Conservation (phyloP, 2,888 invertebrate genomes). For the Mylabris sibirica region DNA sequence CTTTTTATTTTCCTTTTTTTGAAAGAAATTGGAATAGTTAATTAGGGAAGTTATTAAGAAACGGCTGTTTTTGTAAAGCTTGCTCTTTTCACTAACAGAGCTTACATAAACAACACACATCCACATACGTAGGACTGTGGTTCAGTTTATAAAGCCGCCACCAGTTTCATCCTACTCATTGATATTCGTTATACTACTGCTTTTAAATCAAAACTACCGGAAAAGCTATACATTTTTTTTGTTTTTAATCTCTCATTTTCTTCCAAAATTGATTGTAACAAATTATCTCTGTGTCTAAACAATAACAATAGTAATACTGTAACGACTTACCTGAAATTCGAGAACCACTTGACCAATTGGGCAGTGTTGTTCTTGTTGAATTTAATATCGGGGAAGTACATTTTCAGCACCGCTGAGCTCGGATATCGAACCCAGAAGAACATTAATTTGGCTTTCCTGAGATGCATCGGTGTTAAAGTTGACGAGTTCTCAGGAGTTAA, state of each 20-base stretch:
- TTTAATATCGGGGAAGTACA: conserved; percentile 99
- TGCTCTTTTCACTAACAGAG: conserved; percentile 32
- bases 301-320: neutral
- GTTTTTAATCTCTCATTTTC: neutral
- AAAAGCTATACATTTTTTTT: conserved; percentile 51
- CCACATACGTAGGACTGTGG: conserved; percentile 35
- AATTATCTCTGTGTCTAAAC: neutral
- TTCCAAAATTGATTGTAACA: too few species aligned
- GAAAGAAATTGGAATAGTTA: neutral
- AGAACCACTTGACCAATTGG: conserved; percentile 99
- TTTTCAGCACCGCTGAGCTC: conserved; percentile 97
- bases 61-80: neutral
- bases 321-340: conserved; percentile 94
- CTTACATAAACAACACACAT: conserved; percentile 37
- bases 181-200: conserved; percentile 48
- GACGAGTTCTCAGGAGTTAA: conserved; percentile 92
- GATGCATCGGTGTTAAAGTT: conserved; percentile 99
- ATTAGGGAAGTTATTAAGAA: conserved; percentile 9
- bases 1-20: neutral
- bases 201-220: conserved; percentile 57
- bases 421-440: conserved; percentile 99
- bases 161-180: conserved; percentile 54
- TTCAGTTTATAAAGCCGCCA: conserved; percentile 50
- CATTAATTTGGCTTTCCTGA: conserved; percentile 99
- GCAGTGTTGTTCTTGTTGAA: conserved; percentile 99